phyloP scores from a whole-genome alignment of 2,797 vertebrate species.

The Ambastaia sidthimunki region DNA sequence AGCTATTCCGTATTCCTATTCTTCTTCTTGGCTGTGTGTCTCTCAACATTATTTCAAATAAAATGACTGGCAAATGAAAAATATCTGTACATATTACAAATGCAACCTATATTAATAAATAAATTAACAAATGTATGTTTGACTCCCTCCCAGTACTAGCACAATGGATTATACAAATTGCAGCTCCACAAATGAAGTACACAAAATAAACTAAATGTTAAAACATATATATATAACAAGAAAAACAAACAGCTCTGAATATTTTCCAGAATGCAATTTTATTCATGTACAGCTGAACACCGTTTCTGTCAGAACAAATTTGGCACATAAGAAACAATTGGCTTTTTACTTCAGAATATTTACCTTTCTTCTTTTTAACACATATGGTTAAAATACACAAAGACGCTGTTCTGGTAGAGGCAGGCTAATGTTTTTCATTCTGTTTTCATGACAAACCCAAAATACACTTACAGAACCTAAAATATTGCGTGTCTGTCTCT shows the following conservation, averaged over 20 bases:
- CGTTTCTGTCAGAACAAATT: constrained; percentile 69
- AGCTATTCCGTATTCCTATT: constrained; percentile 19
- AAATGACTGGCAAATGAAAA: constrained; percentile 50
- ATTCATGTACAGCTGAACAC: constrained; percentile 76
- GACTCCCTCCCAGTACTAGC: not conserved
- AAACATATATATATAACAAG: not conserved
- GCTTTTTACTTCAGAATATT: constrained; percentile 67
- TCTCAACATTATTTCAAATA: constrained; percentile 50
- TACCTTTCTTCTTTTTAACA: constrained; percentile 57
- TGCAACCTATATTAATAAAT: constrained; percentile 77
- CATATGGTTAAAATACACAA: constrained; percentile 67
- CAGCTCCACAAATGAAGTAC: not conserved
- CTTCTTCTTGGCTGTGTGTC: constrained; percentile 56
- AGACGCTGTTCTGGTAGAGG: constrained; percentile 62
- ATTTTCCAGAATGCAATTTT: constrained; percentile 72
- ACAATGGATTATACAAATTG: constrained; percentile 20
- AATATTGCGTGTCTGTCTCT: constrained; percentile 61
- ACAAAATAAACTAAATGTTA: not conserved
- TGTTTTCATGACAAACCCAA: constrained; percentile 49
- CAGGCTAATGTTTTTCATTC: constrained; percentile 26
- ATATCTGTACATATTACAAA: constrained; percentile 71
- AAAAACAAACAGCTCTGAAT: constrained; percentile 42
- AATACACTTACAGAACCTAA: constrained; percentile 21
- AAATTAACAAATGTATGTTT: constrained; percentile 70
- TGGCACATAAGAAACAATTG: constrained; percentile 75